Evolutionary conservation across 1,140 invertebrate genomes (phyloP), one percentile per base, ranked within the genome.

Genomic region (Calycopis cecrops): DNA sequence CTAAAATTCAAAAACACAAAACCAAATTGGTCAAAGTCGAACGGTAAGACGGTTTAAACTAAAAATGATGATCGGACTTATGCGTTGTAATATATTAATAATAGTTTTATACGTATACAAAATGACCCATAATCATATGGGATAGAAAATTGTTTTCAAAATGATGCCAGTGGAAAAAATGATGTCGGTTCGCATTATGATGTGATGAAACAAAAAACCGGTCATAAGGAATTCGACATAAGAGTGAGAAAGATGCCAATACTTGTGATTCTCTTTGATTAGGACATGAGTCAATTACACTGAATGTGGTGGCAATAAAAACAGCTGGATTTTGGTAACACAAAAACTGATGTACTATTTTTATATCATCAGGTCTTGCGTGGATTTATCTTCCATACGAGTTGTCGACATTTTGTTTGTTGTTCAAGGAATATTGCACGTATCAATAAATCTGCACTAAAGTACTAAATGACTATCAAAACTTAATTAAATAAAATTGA

Each of bases 71-170:
- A 68, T 67, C 67, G 59, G 62, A 63, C 54, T 66, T 71, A 73
- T 67, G 58, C 65, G 70, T 70, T 73, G 68, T 80, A 80, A 79
- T 73, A 79, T 68, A 80, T 79, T 84, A 80, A 80, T 84, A 79
- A 82, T 84, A 82, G 80, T 82, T 82, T 72, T 72, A 71, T 70
- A 67, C 68, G 59, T 64, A 63, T 60, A 69, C 62, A 63, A 84
- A 82, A 82, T 80, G 73, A 82, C 69, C 76, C 79, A 75, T 84
- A 84, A 84, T 84, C 73, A 81, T 74, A 82, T 73, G 73, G 73
- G 77, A 84, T 80, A 84, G 76, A 79, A 81, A 80, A 84, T 84
- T 80, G 76, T 81, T 84, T 84, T 76, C 65, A 71, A 80, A 83
- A 78, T 81, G 67, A 81, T 71, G 72, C 58, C 48, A 28, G 59